Evolutionary conservation across 2,888 invertebrate genomes (phyloP).

Genomic region (Drosophila setosimentum): DNA sequence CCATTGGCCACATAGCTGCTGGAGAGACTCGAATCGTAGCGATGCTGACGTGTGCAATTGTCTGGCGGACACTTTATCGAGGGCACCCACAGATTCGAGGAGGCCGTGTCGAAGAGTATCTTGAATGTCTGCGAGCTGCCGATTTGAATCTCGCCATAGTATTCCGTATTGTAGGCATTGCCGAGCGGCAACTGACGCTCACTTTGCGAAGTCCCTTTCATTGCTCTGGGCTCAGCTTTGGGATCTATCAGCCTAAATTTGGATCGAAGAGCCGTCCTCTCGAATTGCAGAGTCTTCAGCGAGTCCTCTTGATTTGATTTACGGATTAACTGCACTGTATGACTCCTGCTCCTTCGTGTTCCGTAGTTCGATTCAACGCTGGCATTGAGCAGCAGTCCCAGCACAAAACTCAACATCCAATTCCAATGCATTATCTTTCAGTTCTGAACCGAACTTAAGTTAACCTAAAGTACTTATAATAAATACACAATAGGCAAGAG

Average conservation of each 20-base stretch:
- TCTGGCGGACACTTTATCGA: conserved; percentile 89
- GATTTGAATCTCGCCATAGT: conserved; percentile 88
- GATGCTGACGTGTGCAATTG: conserved; percentile 82
- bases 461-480: conserved; percentile 36
- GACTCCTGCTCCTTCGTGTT: conserved; percentile 11
- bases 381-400: conserved; percentile 12
- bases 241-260: conserved; percentile 36
- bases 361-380: conserved; percentile 12
- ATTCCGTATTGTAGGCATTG: conserved; percentile 68
- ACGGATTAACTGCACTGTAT: conserved; percentile 16
- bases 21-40: conserved; percentile 94
- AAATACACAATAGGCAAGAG: background rate
- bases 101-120: conserved; percentile 94
- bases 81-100: conserved; percentile 87
- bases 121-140: conserved; percentile 95
- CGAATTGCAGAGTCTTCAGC: conserved; percentile 11
- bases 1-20: conserved; percentile 93
- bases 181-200: conserved; percentile 21
- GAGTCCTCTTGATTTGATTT: conserved; percentile 19
- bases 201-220: background rate
- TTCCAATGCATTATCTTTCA: conserved; percentile 34
- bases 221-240: background rate
- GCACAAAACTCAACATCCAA: conserved; percentile 20
- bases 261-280: conserved; percentile 31
- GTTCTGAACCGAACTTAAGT: conserved; percentile 2